Percentiles rank a stretch among this genome's conserved stretches.
phyloP scores from a whole-genome alignment of 2,888 invertebrate species.

The Chrysotoxum bicinctum region DNA sequence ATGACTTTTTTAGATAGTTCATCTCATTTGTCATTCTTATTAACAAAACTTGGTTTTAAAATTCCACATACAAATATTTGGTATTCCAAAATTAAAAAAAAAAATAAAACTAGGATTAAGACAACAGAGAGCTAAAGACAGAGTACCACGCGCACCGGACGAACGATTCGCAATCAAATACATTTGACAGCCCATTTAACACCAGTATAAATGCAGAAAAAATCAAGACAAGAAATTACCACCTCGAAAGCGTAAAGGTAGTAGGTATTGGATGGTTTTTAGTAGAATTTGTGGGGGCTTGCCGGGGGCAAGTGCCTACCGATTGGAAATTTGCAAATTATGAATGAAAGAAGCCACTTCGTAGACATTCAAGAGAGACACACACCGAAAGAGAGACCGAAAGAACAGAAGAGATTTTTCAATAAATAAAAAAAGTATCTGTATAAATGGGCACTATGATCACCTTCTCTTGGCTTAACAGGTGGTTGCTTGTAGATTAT shows the following conservation, averaged over 20 bases:
- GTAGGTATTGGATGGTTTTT: slow-evolving; percentile 12
- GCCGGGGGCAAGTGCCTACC: slow-evolving; percentile 26
- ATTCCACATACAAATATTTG: background rate
- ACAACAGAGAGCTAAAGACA: slow-evolving; percentile 26
- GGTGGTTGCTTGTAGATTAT: slow-evolving; percentile 1
- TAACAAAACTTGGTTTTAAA: too few relatives aligned
- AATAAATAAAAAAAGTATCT: slow-evolving; percentile 3
- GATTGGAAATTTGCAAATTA: slow-evolving; percentile 56
- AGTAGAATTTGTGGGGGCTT: slow-evolving; percentile 33
- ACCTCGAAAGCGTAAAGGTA: slow-evolving; percentile 40
- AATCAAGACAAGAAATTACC: slow-evolving; percentile 56
- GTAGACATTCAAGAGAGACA: background rate
- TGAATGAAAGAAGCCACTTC: slow-evolving; percentile 63
- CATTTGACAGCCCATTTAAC: background rate
- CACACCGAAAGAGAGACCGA: background rate
- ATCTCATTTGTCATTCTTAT: background rate
- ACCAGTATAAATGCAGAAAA: slow-evolving; percentile 60
- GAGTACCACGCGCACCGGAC: slow-evolving; percentile 50
- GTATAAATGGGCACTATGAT: background rate
- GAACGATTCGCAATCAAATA: background rate
- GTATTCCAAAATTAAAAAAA: background rate
- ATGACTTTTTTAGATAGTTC: background rate
- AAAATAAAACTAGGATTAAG: background rate
- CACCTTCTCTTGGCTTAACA: slow-evolving; percentile 17
- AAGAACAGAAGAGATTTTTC: slow-evolving; percentile 12